Base-by-base conservation (phyloP, 2,113 vertebrate genomes). In the Ariopsis seemanni region DNA sequence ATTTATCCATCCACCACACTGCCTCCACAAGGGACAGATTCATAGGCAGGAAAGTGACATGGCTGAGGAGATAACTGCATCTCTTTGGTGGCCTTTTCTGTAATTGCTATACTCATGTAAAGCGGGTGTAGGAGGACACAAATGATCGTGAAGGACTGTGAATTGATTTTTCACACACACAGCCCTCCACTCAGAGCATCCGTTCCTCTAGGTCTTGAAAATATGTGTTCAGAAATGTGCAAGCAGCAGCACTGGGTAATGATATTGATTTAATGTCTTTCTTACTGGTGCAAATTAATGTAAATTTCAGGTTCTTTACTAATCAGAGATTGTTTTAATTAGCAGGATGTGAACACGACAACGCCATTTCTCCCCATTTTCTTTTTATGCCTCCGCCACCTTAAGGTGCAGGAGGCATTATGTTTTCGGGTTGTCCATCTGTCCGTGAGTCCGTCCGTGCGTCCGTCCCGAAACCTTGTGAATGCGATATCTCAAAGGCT, bases 311-410 rank as follows among this genome's bases (percentile, higher is more conserved):
- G 20, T 27, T 82, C 82, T 74, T 89, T 83, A 91, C 90, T 91
- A 88, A 90, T 30, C 30, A 30, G 30, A 30, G 30, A 30, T 92
- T 60, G 85, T 75, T 89, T 91, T 89, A 89, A 93, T 91, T 87
- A 86, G 81, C 67, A 82, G 62, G 88, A 82, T 75, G 62, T 87
- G 89, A 79, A 27, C 74, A 15, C 86, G 65, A 75, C 83, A 89
- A 27, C 30, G 58, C 71, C 82, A 78, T 89, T 89, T 62, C 65
- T 63, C 53, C 6, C 22, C 60, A 82, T 85, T 90, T 90, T 86
- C 77, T 67, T 83, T 83, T 18, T 90, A 30, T 30, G 30, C 30
- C 30, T 30, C 1, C 30, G 30, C 30, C 30, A 30, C 30, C 30
- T 30, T 30, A 30, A 30, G 30, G 30, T 30, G 30, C 30, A 30